Evolutionary conservation across 2,113 vertebrate species (phyloP), one percentile per base, ranked within the genome.

Genomic region (Daphoenositta chrysoptera): DNA sequence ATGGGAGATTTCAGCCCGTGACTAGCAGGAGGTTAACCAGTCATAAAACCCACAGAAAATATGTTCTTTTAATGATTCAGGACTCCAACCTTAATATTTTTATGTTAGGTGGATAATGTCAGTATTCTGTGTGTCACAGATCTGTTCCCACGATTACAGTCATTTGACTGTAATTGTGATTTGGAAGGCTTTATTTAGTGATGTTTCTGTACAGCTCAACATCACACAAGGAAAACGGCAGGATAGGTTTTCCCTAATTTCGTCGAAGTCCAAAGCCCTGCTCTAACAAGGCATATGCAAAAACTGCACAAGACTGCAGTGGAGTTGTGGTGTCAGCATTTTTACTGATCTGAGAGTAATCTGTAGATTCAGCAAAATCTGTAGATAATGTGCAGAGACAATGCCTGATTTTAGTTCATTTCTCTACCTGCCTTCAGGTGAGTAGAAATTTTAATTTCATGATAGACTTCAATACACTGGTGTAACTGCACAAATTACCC

Each of bases 31-130:
- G 45, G 73, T 82, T 93, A 70, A 84, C 33, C 37, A 70, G 57
- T 54, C 48, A 6, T 31, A 73, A 82, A 94, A 15, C 70, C 61
- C 37, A 79, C 51, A 56, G 79, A 75, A 47, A 42, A 17, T 64
- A 68, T 76, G 57, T 92, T 90, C 53, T 54, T 37, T 20, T 53
- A 80, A 37, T 91, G 64, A 91, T 87, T 95, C 85, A 77, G 44
- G 66, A n/a, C 40, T 60, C 21, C 23, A 78, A 84, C 60, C 73
- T 44, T 69, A 73, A 22, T 85, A 60, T 63, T 96, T 81, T 77
- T 35, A 9, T 80, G 53, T 90, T 71, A 37, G 47, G 27, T 71
- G 83, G 30, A 12, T 93, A 63, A 66, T 61, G 56, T 75, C 45
- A 51, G 30, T 66, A 14, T 79, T 87, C 28, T 33, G 48, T 58